Base-by-base conservation (phyloP, 2,797 vertebrate genomes). In the Luscinia megarhynchos region DNA sequence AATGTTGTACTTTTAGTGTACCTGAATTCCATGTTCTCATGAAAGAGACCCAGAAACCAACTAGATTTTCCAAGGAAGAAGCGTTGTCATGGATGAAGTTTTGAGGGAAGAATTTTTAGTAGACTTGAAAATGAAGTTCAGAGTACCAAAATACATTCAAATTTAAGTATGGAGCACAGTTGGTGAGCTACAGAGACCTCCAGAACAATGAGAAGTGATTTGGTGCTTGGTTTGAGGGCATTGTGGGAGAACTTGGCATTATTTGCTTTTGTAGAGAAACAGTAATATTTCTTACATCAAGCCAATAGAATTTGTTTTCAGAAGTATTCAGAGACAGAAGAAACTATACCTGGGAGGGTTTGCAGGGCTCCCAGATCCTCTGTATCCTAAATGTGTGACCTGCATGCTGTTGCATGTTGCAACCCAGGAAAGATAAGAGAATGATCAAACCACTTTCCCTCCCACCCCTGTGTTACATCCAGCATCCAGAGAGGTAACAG, bases 61-160 rank as follows among this genome's bases (percentile, higher is more conserved):
- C 6, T 6, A 74, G 26, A 27, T 22, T 22, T 51, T 74, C 29
- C 29, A 66, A 53, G 41, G 41, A 59, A 62, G 17, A 80, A n/a
- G 66, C 30, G 2, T 17, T 81, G 5, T 17, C 1, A 2, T 58
- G 6, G 13, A 69, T 50, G 41, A 76, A 76, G 22, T 66, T 82
- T 69, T 61, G n/a, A 53, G 20, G 45, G 29, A 74, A 50, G 4
- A 6, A 36, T 84, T 62, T 62, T 48, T 55, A 26, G 27, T 51
- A 24, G 32, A 48, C 32, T 58, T 59, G 34, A 67, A 81, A 83
- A 51, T n/a, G 73, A 66, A 45, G 34, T 58, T 78, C 6, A 27
- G 12, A 40, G 5, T 67, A 74, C 0, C 0, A 22, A 68, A 34
- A 23, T 61, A 43, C 1, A 0, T 59, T 55, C 27, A 81, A 45